Base-by-base conservation (phyloP, 2,113 vertebrate genomes). In the Heterochromis multidens region DNA sequence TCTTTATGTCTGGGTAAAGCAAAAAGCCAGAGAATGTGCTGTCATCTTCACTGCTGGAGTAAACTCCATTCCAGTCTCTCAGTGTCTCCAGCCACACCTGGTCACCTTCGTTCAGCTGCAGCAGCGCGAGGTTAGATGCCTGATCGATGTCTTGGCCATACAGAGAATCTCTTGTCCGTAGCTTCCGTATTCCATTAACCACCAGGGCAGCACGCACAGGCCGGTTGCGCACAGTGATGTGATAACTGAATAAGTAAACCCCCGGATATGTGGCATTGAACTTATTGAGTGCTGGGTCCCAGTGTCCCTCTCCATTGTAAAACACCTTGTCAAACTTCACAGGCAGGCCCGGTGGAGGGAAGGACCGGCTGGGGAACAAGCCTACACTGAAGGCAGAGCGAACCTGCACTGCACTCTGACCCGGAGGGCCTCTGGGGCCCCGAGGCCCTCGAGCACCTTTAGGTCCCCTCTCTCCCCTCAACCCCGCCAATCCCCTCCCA, bases 121-220 rank as follows among this genome's bases (percentile, higher is more conserved):
- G 91, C 88, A 99, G 86, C 0, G 95, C 94, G 2, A 99, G 95
- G 89, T 98, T 97, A 81, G 98, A 99, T 0, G 97, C 97, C 92
- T 99, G 98, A 87, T 99, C 98, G 5, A 98, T 98, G 91, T 99
- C 98, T 83, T 99, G 98, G 54, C 97, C 97, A 0, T 97, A 97
- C 12, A 99, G 95, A 0, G 97, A 98, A 91, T 99, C 98, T 1
- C 98, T 96, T 56, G 97, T 97, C 72, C 96, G 97, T 93, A 97
- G 92, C 91, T 95, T 96, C 79, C 96, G 96, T 67, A 93, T 87
- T 29, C 97, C 96, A 56, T 96, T 95, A 9, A 97, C 96, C 5
- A 99, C 94, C 0, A 99, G 94, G 82, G 97, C 97, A 62, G 97
- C 94, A 0, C 96, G 95, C 2, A 98, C 96, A 0, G 98, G 98